Evolutionary conservation across 2,113 vertebrate species (phyloP), one percentile per base, ranked within the genome.

Genomic region (Piaya cayana): DNA sequence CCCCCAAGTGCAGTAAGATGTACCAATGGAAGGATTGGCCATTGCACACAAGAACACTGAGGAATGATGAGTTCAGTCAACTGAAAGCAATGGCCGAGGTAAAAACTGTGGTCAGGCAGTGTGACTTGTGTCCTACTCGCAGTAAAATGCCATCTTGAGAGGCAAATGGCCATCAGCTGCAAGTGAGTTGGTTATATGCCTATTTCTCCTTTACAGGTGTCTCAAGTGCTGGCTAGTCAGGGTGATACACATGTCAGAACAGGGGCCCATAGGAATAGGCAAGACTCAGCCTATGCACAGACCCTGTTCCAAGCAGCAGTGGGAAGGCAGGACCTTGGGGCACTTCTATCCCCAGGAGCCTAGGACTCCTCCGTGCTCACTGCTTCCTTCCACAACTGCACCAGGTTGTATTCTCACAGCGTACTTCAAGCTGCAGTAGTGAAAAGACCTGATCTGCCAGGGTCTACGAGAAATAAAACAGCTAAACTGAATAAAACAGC

Each of bases 1-100:
- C 17, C 8, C 15, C 26, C 39, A 9, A 43, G 42, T 7, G 1
- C 23, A 5, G 15, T 1, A 20, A 26, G n/a, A 17, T 4, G 22
- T 11, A 5, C 25, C 29, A 14, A 3, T 1, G 20, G 27, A 18
- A 26, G 11, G 49, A 26, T 55, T 6, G 3, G 25, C 26, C 43
- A 11, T 36, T 13, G 14, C 37, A 11, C 3, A 0, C 12, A 5
- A 4, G 1, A 15, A 9, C 1, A 4, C 30, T 23, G 30, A 45
- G 37, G 18, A 4, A n/a, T 21, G 30, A 15, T 4, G 0, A 43
- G 25, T 8, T 42, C 39, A 9, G 34, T 7, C 52, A 32, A 47
- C 15, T 29, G 23, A 15, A 52, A 52, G 29, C 0, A 0, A 70
- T 1, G 15, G 22, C 15, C 6, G 30, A 32, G 68, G 13, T 12